Conservation (phyloP, 2,797 vertebrate genomes). For the Tauraco hartlaubi region DNA sequence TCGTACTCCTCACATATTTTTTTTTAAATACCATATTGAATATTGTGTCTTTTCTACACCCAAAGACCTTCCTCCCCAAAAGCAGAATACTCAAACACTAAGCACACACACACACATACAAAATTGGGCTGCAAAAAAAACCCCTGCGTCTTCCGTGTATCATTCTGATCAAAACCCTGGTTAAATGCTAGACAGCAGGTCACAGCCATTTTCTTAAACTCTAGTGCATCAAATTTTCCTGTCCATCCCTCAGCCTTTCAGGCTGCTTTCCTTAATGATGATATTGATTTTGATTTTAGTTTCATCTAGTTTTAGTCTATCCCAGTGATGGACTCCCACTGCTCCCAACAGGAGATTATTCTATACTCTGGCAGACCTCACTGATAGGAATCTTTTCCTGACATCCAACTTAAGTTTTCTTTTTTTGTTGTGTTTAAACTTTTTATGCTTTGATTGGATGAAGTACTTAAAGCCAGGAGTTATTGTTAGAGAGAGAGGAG, state of each 20-base stretch:
- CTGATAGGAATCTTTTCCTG: slow-evolving; percentile 39
- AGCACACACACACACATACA: background rate
- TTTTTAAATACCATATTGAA: background rate
- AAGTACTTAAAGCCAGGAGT: slow-evolving; percentile 30
- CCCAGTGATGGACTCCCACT: slow-evolving; percentile 59
- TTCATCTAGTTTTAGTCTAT: slow-evolving; percentile 53
- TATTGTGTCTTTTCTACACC: background rate
- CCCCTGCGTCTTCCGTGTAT: background rate
- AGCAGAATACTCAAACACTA: background rate
- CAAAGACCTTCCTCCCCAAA: background rate
- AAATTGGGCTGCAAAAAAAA: background rate
- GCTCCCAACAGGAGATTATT: slow-evolving; percentile 56
- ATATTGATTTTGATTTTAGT: slow-evolving; percentile 73
- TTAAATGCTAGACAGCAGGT: slow-evolving; percentile 27
- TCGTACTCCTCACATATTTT: accelerated
- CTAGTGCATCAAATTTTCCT: slow-evolving; percentile 28
- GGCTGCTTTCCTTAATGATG: slow-evolving; percentile 53
- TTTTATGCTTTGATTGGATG: slow-evolving; percentile 43
- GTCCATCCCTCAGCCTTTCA: slow-evolving; percentile 47
- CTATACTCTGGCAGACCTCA: slow-evolving; percentile 2
- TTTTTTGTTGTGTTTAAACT: slow-evolving; percentile 41
- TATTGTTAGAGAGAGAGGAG: background rate
- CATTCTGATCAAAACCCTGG: background rate
- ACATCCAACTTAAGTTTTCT: slow-evolving; percentile 28
- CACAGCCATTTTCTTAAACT: slow-evolving; percentile 53